These are phyloP conservation scores for Bugulina stolonifera DNA, from an alignment of 2,888 invertebrate genomes.

Conservation along the genomic window DNA sequence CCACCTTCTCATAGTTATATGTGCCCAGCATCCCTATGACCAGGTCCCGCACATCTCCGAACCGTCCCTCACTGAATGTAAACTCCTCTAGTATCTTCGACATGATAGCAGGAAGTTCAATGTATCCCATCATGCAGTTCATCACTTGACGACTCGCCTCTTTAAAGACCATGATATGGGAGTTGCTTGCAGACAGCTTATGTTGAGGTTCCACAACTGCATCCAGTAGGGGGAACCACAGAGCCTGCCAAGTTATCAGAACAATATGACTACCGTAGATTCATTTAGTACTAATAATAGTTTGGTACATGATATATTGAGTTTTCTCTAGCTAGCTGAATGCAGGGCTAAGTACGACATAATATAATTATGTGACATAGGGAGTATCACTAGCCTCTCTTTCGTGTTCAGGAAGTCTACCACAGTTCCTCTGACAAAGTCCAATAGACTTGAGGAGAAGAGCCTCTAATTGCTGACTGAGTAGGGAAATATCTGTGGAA, in stretches of 20 bases:
- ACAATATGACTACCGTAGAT: too few relatives aligned
- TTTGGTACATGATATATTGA: too few relatives aligned
- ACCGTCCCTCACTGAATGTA: constrained; percentile 56
- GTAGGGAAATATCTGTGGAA: constrained; percentile 33
- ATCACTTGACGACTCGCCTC: constrained; percentile 56
- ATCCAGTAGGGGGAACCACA: constrained; percentile 56
- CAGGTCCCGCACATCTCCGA: constrained; percentile 58
- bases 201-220: constrained; percentile 53
- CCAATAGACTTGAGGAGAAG: constrained; percentile 50
- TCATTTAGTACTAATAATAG: too few relatives aligned
- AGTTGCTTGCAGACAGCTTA: constrained; percentile 41
- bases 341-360: too few relatives aligned
- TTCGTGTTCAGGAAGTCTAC: constrained; percentile 52
- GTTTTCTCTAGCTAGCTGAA: too few relatives aligned
- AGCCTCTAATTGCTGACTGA: constrained; percentile 40
- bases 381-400: constrained; percentile 52
- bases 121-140: constrained; percentile 58
- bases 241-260: constrained; percentile 35
- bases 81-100: constrained; percentile 55
- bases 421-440: constrained; percentile 56
- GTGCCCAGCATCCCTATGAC: constrained; percentile 66
- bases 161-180: constrained; percentile 49
- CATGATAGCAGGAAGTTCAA: constrained; percentile 57
- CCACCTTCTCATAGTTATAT: constrained; percentile 66
- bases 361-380: too few relatives aligned